These are phyloP conservation scores for Petroica traversi DNA, from an alignment of 2,113 vertebrate genomes.

Conservation along the genomic window DNA sequence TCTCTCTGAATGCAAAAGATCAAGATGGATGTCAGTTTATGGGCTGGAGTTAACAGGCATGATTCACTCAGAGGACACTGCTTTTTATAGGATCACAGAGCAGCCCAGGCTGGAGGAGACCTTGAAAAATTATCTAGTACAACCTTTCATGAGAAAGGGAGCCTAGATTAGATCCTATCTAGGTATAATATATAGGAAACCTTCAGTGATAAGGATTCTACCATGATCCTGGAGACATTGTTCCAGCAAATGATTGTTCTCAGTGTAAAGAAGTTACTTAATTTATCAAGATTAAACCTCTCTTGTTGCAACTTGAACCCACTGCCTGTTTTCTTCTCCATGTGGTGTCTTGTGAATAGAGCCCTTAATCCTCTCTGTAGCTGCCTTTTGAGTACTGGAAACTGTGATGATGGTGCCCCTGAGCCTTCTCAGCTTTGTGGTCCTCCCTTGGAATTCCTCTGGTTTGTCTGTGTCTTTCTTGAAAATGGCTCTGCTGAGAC, in stretches of 20 bases:
- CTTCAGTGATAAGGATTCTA: neutral
- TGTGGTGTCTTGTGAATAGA: neutral
- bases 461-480: neutral
- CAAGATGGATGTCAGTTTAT: neutral
- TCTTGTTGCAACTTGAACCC: neutral
- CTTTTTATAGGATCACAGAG: neutral
- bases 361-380: neutral
- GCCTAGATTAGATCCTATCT: no score
- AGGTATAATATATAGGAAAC: neutral
- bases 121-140: neutral
- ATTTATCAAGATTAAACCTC: neutral
- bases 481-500: neutral
- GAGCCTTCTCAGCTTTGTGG: neutral
- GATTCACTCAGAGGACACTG: neutral
- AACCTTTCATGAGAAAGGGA: neutral
- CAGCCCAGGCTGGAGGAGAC: neutral
- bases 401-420: neutral
- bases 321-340: neutral
- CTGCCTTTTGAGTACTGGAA: neutral
- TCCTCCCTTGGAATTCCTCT: neutral
- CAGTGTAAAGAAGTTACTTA: neutral
- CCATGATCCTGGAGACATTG: neutral
- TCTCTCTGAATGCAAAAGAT: neutral
- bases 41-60: neutral
- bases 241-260: neutral